These are phyloP conservation scores for Phylloscopus whistleri DNA, from an alignment of 2,113 vertebrate species.

Conservation along the genomic window DNA sequence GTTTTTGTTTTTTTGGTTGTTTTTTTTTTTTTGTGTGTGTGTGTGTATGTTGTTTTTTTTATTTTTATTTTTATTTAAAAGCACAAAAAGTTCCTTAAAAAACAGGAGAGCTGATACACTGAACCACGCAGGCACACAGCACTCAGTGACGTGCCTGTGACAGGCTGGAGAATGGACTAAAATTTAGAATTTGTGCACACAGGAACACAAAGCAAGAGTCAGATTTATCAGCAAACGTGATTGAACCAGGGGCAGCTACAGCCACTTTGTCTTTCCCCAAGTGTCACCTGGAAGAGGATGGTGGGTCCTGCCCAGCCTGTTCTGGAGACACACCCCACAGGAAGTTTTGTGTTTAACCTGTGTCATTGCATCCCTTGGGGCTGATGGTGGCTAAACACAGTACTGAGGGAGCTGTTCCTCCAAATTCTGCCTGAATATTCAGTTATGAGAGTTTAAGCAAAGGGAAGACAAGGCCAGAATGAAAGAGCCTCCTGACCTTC, in stretches of 20 bases:
- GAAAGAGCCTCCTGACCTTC: neutral
- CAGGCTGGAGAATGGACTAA: neutral
- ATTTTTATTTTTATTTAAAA: neutral
- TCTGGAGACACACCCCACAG: neutral
- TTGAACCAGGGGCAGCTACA: neutral
- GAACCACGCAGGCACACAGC: neutral
- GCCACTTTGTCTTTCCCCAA: neutral
- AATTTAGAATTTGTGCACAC: neutral
- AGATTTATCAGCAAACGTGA: neutral
- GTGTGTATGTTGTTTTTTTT: no score
- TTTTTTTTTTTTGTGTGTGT: neutral
- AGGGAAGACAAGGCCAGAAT: neutral
- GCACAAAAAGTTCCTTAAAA: neutral
- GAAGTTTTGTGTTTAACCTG: neutral
- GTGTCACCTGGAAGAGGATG: neutral
- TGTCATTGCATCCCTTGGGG: neutral
- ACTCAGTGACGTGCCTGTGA: rapidly evolving
- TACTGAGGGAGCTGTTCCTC: neutral
- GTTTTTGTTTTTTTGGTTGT: no score
- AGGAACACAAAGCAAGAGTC: neutral
- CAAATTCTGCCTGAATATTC: neutral
- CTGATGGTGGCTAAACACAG: neutral
- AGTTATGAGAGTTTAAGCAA: neutral
- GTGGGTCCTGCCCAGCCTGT: neutral
- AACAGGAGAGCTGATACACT: neutral